Percentiles rank a stretch among this genome's conserved stretches.
These are phyloP conservation scores for Malachius bipustulatus DNA, from an alignment of 2,888 invertebrate genomes.

Conservation along the genomic window DNA sequence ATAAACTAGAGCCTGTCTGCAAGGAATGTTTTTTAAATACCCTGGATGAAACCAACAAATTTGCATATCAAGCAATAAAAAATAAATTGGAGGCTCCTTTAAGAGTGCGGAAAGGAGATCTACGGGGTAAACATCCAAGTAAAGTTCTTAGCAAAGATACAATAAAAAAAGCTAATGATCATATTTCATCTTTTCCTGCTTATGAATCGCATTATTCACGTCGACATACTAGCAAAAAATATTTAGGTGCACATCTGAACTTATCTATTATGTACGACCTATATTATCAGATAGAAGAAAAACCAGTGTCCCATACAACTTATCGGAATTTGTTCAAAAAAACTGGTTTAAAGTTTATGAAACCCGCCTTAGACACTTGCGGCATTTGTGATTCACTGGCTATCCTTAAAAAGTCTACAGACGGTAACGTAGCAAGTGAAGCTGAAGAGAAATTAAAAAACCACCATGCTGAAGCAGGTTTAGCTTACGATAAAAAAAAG, in stretches of 20 bases:
- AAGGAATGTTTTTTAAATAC: constrained; percentile 6
- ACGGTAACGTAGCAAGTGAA: too few species aligned
- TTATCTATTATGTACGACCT: constrained; percentile 4
- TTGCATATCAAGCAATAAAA: constrained; percentile 2
- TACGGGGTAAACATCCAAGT: neutral
- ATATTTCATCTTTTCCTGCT: constrained; percentile 2
- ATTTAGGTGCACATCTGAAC: constrained; percentile 7
- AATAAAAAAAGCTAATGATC: neutral
- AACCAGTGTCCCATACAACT: constrained; percentile 8
- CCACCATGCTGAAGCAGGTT: too few species aligned
- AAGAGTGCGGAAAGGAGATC: neutral
- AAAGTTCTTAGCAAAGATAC: neutral
- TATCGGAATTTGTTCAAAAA: constrained; percentile 9
- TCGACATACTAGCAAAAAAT: constrained; percentile 5
- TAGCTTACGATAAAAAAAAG: constrained; percentile 9
- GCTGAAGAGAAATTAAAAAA: too few species aligned
- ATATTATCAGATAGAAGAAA: constrained; percentile 1
- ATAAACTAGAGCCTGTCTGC: too few species aligned
- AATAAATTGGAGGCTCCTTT: constrained; percentile 2
- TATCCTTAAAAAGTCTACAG: too few species aligned
- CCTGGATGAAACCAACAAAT: neutral
- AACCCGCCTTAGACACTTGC: constrained; percentile 12
- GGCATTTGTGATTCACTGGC: constrained; percentile 11
- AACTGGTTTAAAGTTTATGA: constrained; percentile 9
- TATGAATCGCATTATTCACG: constrained; percentile 2